A percentile compares a stretch with the other conserved stretches of the same genome.
These are phyloP conservation scores for Drosophila falleni DNA, from an alignment of 2,888 invertebrate genomes.

Conservation along the genomic window DNA sequence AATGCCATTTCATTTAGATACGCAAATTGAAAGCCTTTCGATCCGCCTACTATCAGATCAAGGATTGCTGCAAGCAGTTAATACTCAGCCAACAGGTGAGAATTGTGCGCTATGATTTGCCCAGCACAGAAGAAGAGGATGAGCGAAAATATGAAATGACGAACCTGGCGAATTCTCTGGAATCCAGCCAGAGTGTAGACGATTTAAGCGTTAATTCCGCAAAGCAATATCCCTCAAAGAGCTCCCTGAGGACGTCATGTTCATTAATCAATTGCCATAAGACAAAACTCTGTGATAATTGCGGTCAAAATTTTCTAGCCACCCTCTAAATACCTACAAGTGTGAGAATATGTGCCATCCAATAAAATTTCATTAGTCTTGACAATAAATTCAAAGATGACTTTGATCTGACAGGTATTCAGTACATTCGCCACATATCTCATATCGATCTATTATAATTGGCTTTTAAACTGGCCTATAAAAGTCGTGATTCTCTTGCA, in stretches of 20 bases:
- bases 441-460: constrained; percentile 31
- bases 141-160: not conserved
- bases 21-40: constrained; percentile 63
- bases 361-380: constrained; percentile 4
- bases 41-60: constrained; percentile 69
- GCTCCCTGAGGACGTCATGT: not conserved
- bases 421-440: not conserved
- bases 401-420: constrained; percentile 49
- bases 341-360: not conserved
- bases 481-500: constrained; percentile 9
- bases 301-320: constrained; percentile 80
- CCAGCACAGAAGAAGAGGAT: constrained; percentile 65
- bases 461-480: constrained; percentile 55
- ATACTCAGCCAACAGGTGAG: constrained; percentile 58
- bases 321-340: constrained; percentile 77
- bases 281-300: constrained; percentile 55
- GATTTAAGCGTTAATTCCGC: not conserved
- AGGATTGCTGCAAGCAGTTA: constrained; percentile 69
- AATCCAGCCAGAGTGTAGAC: not conserved
- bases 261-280: not conserved
- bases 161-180: not conserved
- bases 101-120: constrained; percentile 63
- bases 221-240: not conserved
- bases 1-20: constrained; percentile 29
- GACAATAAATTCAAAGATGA: constrained; percentile 32